Evolutionary conservation across 1,140 invertebrate genomes (phyloP).

Genomic region (Armadillidium nasatum): DNA sequence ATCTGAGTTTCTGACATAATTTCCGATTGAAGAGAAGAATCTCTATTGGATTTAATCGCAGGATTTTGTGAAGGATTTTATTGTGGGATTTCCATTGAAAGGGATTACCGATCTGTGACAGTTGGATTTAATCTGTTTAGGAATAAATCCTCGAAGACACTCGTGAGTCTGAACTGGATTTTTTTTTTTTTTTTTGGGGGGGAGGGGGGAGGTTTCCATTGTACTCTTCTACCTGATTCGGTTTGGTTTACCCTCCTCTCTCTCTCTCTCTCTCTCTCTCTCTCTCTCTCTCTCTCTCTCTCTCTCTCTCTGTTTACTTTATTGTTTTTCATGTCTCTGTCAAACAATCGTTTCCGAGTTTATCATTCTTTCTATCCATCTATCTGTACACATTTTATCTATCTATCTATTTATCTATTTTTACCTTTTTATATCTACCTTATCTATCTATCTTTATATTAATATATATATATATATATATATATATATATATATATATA

Average conservation of each 20-base stretch:
- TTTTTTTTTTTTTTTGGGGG: too few species aligned
- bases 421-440: too few species aligned
- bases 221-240: neutral
- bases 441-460: too few species aligned
- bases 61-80: constrained; percentile 8
- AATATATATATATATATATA: too few species aligned
- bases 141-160: neutral
- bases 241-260: neutral
- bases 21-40: neutral
- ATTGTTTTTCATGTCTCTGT: too few species aligned
- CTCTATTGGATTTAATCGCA: neutral
- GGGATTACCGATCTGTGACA: constrained; percentile 5
- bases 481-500: too few species aligned
- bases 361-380: too few species aligned
- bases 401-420: too few species aligned
- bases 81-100: constrained; percentile 7
- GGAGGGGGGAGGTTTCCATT: neutral
- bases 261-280: neutral
- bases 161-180: neutral
- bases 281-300: neutral
- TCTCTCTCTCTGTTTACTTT: too few species aligned
- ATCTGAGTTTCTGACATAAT: neutral
- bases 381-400: too few species aligned
- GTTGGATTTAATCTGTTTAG: constrained; percentile 10
- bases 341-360: too few species aligned